Percentiles rank a stretch among this genome's conserved stretches.
Evolutionary conservation across 2,113 vertebrate species (phyloP).

Genomic region (Oostethus manadensis): DNA sequence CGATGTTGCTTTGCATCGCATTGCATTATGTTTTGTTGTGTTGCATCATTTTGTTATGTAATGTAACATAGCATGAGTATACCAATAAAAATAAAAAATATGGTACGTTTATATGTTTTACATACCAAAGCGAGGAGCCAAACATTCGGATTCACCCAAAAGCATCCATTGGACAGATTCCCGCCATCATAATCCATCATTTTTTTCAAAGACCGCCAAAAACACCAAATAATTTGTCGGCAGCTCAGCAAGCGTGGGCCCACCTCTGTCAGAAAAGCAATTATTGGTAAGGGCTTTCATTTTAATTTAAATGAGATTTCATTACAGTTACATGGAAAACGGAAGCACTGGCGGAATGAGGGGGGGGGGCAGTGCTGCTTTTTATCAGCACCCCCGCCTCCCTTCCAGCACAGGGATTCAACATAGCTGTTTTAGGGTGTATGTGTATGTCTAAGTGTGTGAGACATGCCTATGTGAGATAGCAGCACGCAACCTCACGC

Average conservation of each 20-base stretch:
- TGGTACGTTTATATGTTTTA: too few relatives aligned
- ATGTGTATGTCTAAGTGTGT: constrained; percentile 20
- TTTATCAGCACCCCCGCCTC: constrained; percentile 55
- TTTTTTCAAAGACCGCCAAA: constrained; percentile 16
- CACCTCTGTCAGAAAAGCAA: constrained; percentile 77
- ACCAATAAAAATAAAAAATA: too few relatives aligned
- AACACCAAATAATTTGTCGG: constrained; percentile 55
- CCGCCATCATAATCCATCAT: background rate
- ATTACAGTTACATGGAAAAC: constrained; percentile 69
- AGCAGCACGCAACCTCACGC: constrained; percentile 16
- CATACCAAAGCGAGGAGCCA: constrained; percentile 20
- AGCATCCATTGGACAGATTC: too few relatives aligned
- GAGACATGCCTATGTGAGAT: constrained; percentile 15
- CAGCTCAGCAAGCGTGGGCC: constrained; percentile 48
- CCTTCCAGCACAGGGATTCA: constrained; percentile 39
- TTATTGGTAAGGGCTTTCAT: constrained; percentile 70
- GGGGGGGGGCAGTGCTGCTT: constrained; percentile 56
- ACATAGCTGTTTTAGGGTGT: constrained; percentile 8
- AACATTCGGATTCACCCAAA: constrained; percentile 23
- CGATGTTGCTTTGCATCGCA: background rate
- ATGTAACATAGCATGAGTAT: too few relatives aligned
- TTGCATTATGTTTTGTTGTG: background rate
- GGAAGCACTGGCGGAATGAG: constrained; percentile 51
- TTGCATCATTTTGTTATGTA: background rate
- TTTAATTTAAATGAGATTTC: constrained; percentile 76